Percentiles rank a stretch among this genome's conserved stretches.
These are phyloP conservation scores for Acromyrmex charruanus DNA, from an alignment of 1,140 invertebrate species.

Conservation along the genomic window DNA sequence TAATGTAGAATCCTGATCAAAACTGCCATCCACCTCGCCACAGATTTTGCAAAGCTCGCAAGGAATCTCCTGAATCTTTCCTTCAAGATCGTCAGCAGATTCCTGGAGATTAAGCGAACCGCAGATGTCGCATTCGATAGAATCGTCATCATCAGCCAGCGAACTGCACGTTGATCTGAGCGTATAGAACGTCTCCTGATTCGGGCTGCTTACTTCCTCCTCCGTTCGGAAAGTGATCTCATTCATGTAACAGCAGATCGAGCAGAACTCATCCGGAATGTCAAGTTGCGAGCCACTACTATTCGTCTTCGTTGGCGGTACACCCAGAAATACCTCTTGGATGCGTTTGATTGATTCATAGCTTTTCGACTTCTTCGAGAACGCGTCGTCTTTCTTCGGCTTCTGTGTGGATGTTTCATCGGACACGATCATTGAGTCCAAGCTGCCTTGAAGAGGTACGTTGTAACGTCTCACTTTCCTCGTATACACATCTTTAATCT, in stretches of 20 bases:
- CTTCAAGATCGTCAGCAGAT: conserved; percentile 70
- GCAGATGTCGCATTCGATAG: conserved; percentile 84
- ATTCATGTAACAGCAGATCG: conserved; percentile 82
- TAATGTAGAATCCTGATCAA: conserved; percentile 55
- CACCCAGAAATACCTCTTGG: conserved; percentile 66
- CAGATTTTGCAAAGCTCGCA: conserved; percentile 84
- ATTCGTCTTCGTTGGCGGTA: conserved; percentile 76
- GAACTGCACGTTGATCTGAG: conserved; percentile 82
- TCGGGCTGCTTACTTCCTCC: conserved; percentile 65
- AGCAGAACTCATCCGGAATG: conserved; percentile 83
- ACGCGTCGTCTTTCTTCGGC: conserved; percentile 53
- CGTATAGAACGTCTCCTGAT: conserved; percentile 80
- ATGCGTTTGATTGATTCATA: conserved; percentile 83
- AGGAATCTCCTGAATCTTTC: conserved; percentile 66
- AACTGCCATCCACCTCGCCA: conserved; percentile 77
- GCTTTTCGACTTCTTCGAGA: conserved; percentile 84
- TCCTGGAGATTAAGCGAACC: conserved; percentile 81
- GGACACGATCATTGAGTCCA: conserved; percentile 82
- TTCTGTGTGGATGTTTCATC: conserved; percentile 57
- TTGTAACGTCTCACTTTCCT: conserved; percentile 67
- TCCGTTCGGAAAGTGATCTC: conserved; percentile 72
- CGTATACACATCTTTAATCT: conserved; percentile 49
- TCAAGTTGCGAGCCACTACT: conserved; percentile 76
- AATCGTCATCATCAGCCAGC: conserved; percentile 80
- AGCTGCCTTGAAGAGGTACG: conserved; percentile 80